Evolutionary conservation across 1,140 invertebrate species (phyloP), one percentile per base, ranked within the genome.

Genomic region (Diploscapter pachys): DNA sequence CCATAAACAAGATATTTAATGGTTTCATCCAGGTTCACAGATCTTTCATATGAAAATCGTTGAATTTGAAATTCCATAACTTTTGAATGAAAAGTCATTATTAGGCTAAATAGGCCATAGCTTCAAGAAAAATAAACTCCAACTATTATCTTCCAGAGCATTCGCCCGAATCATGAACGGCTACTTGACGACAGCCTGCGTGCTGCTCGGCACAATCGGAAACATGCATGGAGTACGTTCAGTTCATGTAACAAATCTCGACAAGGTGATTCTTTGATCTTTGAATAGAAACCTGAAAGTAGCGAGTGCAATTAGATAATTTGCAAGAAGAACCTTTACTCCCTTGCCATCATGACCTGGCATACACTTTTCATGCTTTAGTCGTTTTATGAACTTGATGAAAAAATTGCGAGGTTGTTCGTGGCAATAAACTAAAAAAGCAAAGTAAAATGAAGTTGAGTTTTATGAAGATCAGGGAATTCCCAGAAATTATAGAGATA

Each of bases 171-270:
- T 80, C 11, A 51, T 81, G 57, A 81, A 82, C 68, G 80, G 80
- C 6, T 80, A 71, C 62, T 49, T 81, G 54, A 81, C 80, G 63
- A 59, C 63, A 3, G 8, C 70, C 3, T 81, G 76, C 56, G 73
- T 81, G 5, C 6, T 80, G 4, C n/a, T 82, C 3, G 80, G 80
- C 13, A 82, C 80, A 52, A 69, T 82, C 5, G 80, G 80, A 48
- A 81, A 81, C 69, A 55, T 81, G 31, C 62, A 77, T 71, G 65
- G 72, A 11, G 77, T 81, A n/a, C 71, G 73, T 57, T 61, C 49
- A 49, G 79, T 81, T 4, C 75, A 79, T n/a, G 57, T 81, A 69
- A 63, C 81, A 5, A 82, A 83, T 56, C 78, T 82, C 51, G 81
- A 82, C 68, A 78, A 78, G 65, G 71, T 72, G 31, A 31, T 31